Base-by-base conservation (phyloP, 1,140 invertebrate species). In the Melipona quadrifasciata region DNA sequence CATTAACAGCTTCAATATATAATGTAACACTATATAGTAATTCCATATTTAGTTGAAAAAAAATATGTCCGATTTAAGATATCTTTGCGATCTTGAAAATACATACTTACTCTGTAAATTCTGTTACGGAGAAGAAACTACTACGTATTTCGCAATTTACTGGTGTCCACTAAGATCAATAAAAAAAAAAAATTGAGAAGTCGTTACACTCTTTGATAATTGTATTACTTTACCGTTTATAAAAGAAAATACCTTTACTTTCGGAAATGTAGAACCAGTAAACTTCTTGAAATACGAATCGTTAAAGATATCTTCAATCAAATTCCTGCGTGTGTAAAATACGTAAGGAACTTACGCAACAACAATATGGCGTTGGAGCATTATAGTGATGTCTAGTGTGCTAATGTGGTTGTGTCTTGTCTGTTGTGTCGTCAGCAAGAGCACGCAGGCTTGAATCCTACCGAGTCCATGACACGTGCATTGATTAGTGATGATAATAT, bases 381-480 rank as follows among this genome's bases (percentile, higher is more conserved):
- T 94, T 93, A 92, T 93, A 90, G 90, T 93, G 91, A 91, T 95
- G 92, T 94, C 89, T 94, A 93, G 95, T 95, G 95, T 95, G 95
- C 95, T 90, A 90, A 90, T 95, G 95, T 95, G 96, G 96, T 96
- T 96, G 94, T 95, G 95, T 95, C 94, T 94, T 95, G 94, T 95
- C 96, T 95, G 94, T 95, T 95, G 94, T 96, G 95, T 96, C 93
- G 95, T 95, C 96, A 98, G 97, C 97, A 98, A 96, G 97, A 98
- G 96, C 93, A 95, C 94, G 97, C 97, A 96, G 97, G 97, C 95
- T 96, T 97, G 94, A 97, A 97, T 96, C 97, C 97, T 95, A 98
- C 97, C 94, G 97, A 98, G 95, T 98, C 97, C 95, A 98, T 98
- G 97, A 98, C 97, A 95, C 96, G 97, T 94, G 97, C 97, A 95